Evolutionary conservation across 2,797 vertebrate genomes (phyloP).

Genomic region (Hoplostethus atlanticus): DNA sequence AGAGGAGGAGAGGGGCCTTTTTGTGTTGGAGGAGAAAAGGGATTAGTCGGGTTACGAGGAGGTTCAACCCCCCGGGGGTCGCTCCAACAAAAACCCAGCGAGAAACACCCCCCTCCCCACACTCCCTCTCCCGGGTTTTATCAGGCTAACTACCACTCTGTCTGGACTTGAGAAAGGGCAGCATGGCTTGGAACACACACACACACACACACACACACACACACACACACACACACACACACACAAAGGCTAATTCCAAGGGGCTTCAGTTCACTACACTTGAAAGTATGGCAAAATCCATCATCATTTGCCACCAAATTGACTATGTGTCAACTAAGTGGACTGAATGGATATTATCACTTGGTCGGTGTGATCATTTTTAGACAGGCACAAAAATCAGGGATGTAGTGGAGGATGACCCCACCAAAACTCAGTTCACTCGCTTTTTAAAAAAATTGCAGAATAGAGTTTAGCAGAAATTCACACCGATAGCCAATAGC

Average conservation of each 20-base stretch:
- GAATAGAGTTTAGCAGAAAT: too few species aligned
- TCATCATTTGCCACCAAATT: too few species aligned
- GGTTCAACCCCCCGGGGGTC: conserved; percentile 59
- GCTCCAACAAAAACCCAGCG: conserved; percentile 62
- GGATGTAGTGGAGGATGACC: too few species aligned
- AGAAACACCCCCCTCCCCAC: conserved; percentile 41
- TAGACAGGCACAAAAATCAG: too few species aligned
- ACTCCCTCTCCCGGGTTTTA: conserved; percentile 47
- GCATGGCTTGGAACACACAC: conserved; percentile 13
- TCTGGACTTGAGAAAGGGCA: conserved; percentile 57
- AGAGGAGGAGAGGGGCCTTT: conserved; percentile 25
- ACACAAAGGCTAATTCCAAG: conserved; percentile 27
- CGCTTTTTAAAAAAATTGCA: too few species aligned
- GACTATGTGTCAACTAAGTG: too few species aligned
- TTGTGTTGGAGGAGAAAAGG: conserved; percentile 68
- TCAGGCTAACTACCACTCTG: conserved; percentile 63
- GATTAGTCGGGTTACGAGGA: conserved; percentile 69
- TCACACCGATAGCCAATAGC: too few species aligned
- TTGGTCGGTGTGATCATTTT: too few species aligned
- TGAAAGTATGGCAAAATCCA: conserved; percentile 19
- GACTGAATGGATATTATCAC: too few species aligned
- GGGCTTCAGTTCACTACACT: conserved; percentile 35
- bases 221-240: not conserved
- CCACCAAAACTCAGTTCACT: too few species aligned
- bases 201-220: not conserved